These are phyloP conservation scores for Ephialtes manifestator DNA, from an alignment of 2,888 invertebrate species.

Conservation along the genomic window DNA sequence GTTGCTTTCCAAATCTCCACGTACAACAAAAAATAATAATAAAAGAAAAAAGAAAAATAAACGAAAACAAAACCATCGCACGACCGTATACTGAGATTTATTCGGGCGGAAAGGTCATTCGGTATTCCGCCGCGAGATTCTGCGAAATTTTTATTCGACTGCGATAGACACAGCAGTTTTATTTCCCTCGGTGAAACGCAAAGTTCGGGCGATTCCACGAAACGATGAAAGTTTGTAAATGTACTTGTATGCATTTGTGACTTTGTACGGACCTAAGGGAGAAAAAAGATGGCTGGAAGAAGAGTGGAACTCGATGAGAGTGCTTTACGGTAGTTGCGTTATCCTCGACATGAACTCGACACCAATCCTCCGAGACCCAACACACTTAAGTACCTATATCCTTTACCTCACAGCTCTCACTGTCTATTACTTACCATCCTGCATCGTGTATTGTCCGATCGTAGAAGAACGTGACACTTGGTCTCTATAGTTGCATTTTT, in stretches of 20 bases:
- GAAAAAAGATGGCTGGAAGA: slow-evolving; percentile 8
- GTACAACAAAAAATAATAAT: neutral
- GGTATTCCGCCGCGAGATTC: slow-evolving; percentile 7
- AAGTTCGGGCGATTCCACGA: neutral
- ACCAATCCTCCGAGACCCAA: slow-evolving; percentile 37
- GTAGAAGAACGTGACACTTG: neutral
- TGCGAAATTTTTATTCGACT: slow-evolving; percentile 14
- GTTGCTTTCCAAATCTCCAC: neutral
- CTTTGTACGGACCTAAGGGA: neutral
- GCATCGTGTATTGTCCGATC: neutral
- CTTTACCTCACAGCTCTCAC: slow-evolving; percentile 14
- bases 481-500: slow-evolving; percentile 6
- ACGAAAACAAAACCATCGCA: slow-evolving; percentile 6
- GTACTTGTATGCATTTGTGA: slow-evolving; percentile 2
- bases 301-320: slow-evolving; percentile 19
- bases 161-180: slow-evolving; percentile 25
- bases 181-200: slow-evolving; percentile 7
- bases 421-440: neutral
- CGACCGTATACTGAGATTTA: slow-evolving; percentile 10
- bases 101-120: slow-evolving; percentile 25
- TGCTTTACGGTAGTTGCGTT: neutral
- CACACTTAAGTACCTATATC: slow-evolving; percentile 48
- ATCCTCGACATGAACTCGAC: slow-evolving; percentile 16
- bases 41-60: neutral
- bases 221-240: slow-evolving; percentile 4